Conservation (phyloP, 2,113 vertebrate genomes). For the Hoplias malabaricus region DNA sequence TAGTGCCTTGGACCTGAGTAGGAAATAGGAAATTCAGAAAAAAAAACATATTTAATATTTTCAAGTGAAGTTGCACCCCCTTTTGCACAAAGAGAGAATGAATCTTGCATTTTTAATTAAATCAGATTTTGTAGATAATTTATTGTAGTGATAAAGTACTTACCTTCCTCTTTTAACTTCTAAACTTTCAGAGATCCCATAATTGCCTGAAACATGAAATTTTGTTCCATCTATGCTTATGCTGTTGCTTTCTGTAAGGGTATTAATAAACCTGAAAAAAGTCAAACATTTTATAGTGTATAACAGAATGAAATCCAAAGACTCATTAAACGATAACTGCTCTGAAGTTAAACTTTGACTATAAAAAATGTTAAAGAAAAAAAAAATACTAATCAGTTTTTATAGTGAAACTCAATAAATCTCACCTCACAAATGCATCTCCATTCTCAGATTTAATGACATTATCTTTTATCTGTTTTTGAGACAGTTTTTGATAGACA, state of each 20-base stretch:
- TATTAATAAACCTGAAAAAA: conserved; percentile 84
- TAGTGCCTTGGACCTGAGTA: neutral
- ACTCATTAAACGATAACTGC: neutral
- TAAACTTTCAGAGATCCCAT: conserved; percentile 70
- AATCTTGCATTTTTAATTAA: neutral
- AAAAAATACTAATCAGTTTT: neutral
- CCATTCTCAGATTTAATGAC: conserved; percentile 77
- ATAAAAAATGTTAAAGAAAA: conserved; percentile 3
- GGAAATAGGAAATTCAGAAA: neutral
- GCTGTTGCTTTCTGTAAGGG: conserved; percentile 68
- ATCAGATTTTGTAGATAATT: neutral
- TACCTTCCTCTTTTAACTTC: conserved; percentile 76
- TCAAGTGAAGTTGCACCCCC: neutral
- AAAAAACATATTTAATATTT: neutral
- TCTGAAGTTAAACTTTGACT: conserved; percentile 38
- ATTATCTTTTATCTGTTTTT: conserved; percentile 76
- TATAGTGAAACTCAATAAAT: no score
- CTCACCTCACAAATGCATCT: conserved; percentile 80
- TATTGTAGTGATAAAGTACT: conserved; percentile 62
- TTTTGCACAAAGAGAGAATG: neutral
- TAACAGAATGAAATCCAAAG: neutral
- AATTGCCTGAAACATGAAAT: conserved; percentile 60
- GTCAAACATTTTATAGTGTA: neutral
- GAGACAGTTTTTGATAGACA: no score
- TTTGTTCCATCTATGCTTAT: conserved; percentile 64